Conservation (phyloP, 2,888 invertebrate genomes). For the Cantharis rufa region DNA sequence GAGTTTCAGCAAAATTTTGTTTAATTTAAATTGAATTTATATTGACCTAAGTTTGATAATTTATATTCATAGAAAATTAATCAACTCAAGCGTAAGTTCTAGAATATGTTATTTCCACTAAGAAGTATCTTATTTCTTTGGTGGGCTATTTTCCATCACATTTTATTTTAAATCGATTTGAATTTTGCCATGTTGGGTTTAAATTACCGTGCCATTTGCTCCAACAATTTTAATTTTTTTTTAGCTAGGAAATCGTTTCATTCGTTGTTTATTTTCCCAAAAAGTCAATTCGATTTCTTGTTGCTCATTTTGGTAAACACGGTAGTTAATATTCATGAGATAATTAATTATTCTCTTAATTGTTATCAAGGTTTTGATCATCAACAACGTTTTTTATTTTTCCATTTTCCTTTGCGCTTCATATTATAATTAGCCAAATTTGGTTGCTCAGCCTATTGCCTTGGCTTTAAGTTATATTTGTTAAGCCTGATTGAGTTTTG, state of each 20-base stretch:
- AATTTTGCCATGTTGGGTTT: not conserved
- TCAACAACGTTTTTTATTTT: not conserved
- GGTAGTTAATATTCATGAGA: not conserved
- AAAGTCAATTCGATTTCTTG: not conserved
- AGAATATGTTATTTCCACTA: not conserved
- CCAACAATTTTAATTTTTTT: not conserved
- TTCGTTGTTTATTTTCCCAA: not conserved
- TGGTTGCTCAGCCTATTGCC: too few species aligned
- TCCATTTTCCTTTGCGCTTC: too few species aligned
- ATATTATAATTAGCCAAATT: too few species aligned
- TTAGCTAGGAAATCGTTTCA: not conserved
- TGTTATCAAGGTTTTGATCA: not conserved
- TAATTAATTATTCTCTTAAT: not conserved
- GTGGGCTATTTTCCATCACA: not conserved
- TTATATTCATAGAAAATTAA: not conserved
- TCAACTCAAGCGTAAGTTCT: not conserved
- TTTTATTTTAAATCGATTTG: not conserved
- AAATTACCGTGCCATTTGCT: not conserved
- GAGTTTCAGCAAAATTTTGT: constrained; percentile 4
- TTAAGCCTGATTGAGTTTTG: too few species aligned
- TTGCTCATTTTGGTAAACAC: not conserved
- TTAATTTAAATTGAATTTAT: constrained; percentile 10
- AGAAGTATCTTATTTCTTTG: not conserved
- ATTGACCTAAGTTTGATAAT: not conserved
- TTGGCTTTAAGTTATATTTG: too few species aligned